Percentiles rank a stretch among this genome's conserved stretches.
Evolutionary conservation across 2,113 vertebrate species (phyloP).

Genomic region (Gopherus flavomarginatus): DNA sequence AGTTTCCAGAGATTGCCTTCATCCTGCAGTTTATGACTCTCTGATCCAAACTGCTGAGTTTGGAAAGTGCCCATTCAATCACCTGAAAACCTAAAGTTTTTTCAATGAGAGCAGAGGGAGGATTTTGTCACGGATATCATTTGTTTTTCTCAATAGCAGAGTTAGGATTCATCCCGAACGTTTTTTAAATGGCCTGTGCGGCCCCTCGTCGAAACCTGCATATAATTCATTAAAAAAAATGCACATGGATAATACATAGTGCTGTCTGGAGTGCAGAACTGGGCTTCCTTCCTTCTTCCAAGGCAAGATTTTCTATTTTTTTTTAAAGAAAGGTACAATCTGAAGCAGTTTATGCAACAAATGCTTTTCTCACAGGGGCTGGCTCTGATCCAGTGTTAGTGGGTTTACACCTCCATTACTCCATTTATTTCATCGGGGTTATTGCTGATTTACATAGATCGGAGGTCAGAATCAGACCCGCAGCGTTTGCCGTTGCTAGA

Average conservation of each 20-base stretch:
- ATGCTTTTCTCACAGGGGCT: background rate
- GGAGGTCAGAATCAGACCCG: background rate
- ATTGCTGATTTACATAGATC: background rate
- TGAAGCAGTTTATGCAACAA: background rate
- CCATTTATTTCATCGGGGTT: too few relatives aligned
- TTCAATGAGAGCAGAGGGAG: background rate
- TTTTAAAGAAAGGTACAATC: fast-evolving
- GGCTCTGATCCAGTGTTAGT: background rate
- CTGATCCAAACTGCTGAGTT: fast-evolving
- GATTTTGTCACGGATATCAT: background rate
- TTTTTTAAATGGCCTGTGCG: background rate
- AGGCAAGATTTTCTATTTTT: background rate
- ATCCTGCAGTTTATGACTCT: background rate
- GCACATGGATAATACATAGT: background rate
- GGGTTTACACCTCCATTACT: background rate
- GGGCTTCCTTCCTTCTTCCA: background rate
- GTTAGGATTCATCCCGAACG: background rate
- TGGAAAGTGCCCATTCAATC: background rate
- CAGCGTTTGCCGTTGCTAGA: background rate
- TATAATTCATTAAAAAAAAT: background rate
- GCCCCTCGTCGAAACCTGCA: background rate
- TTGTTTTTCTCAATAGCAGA: background rate
- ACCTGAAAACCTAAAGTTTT: fast-evolving
- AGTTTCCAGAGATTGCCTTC: background rate
- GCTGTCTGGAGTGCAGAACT: background rate